Evolutionary conservation across 1,140 invertebrate species (phyloP).

Genomic region (Trachymyrmex septentrionalis): DNA sequence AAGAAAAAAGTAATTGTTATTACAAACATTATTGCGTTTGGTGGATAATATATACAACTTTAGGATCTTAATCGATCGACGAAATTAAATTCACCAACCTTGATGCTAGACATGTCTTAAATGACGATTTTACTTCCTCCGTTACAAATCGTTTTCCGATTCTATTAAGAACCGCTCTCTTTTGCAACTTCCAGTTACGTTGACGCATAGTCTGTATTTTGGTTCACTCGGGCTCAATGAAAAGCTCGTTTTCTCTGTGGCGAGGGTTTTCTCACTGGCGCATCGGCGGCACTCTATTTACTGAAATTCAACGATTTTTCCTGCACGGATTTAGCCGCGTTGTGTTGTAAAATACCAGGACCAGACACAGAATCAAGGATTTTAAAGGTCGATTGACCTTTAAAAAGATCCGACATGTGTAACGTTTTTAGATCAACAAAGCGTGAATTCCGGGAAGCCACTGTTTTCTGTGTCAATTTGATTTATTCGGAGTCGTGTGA

Average conservation of each 20-base stretch:
- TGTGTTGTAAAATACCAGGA: neutral
- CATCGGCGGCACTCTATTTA: conserved; percentile 22
- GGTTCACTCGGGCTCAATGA: conserved; percentile 29
- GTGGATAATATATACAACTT: too few relatives aligned
- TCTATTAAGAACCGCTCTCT: conserved; percentile 41
- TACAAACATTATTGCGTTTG: too few relatives aligned
- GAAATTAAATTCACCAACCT: conserved; percentile 7
- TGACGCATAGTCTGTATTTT: conserved; percentile 39
- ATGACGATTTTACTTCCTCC: conserved; percentile 32
- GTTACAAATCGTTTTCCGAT: conserved; percentile 60
- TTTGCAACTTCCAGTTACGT: conserved; percentile 6
- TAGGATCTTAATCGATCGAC: too few relatives aligned
- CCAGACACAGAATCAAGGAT: neutral
- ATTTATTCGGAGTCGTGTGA: conserved; percentile 10
- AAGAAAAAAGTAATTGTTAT: too few relatives aligned
- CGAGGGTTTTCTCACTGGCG: neutral
- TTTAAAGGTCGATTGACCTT: conserved; percentile 30
- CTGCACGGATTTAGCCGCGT: neutral
- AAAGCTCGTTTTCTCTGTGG: conserved; percentile 22
- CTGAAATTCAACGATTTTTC: conserved; percentile 43
- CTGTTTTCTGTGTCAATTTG: conserved; percentile 1
- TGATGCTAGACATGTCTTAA: neutral
- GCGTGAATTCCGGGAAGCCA: neutral
- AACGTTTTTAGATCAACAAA: conserved; percentile 22
- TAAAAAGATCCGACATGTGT: neutral